These are phyloP conservation scores for Vespertilio murinus DNA, from an alignment of 2,797 vertebrate species.

Conservation along the genomic window DNA sequence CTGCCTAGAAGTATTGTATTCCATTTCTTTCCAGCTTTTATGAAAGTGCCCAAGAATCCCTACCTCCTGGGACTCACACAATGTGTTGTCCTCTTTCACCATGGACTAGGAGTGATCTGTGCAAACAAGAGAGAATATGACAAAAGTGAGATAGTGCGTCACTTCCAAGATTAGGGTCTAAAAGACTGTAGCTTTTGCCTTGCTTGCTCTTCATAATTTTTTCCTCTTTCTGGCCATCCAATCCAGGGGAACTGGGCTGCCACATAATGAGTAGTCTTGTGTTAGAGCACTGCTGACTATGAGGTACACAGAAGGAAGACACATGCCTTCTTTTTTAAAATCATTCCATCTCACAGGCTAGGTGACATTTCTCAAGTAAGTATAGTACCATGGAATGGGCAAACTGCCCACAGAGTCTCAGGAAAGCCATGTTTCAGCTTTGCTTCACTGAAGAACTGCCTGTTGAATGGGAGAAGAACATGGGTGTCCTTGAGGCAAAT, in stretches of 20 bases:
- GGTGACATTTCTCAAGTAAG: background rate
- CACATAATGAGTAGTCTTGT: background rate
- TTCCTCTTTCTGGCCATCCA: background rate
- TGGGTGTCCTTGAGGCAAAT: background rate
- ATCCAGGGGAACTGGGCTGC: background rate
- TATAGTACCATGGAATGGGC: no score
- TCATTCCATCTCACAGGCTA: background rate
- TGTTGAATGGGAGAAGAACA: background rate
- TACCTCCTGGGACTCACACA: background rate
- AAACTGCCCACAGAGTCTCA: background rate
- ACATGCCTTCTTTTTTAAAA: background rate
- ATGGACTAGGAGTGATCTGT: background rate
- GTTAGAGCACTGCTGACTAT: background rate
- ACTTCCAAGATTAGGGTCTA: background rate
- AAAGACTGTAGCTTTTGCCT: background rate
- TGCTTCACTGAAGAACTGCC: background rate
- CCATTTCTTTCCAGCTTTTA: background rate
- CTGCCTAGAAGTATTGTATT: background rate
- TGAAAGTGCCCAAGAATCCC: fast-evolving
- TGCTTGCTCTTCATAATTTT: background rate
- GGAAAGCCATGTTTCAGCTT: background rate
- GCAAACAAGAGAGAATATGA: background rate
- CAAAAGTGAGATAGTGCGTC: background rate
- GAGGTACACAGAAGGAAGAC: background rate
- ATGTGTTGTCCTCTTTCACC: background rate